Conservation (phyloP, 2,888 invertebrate genomes). For the Hydraecia micacea region DNA sequence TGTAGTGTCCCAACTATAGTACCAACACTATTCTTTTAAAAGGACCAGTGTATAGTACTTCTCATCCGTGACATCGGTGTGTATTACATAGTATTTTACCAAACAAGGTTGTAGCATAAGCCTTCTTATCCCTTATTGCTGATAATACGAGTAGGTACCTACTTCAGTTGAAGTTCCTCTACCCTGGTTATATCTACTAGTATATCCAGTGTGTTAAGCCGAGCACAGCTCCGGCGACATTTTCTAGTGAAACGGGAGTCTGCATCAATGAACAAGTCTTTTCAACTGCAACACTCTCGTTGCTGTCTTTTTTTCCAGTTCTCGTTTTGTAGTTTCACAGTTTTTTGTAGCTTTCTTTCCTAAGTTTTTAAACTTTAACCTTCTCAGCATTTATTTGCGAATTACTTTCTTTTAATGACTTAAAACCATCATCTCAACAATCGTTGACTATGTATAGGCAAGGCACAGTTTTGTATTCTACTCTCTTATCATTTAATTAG, state of each 20-base stretch:
- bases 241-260: constrained; percentile 22
- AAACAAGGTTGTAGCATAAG: background rate
- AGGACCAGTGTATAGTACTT: too few relatives aligned
- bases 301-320: constrained; percentile 12
- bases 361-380: background rate
- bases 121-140: background rate
- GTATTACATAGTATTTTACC: background rate
- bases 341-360: constrained; percentile 5
- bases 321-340: constrained; percentile 9
- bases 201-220: constrained; percentile 12
- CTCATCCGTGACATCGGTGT: background rate
- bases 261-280: constrained; percentile 34
- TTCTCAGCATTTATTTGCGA: background rate
- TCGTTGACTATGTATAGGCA: background rate
- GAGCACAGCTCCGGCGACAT: constrained; percentile 20
- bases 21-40: background rate
- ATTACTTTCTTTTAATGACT: background rate
- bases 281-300: constrained; percentile 28
- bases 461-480: background rate
- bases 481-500: background rate
- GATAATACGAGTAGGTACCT: constrained; percentile 6
- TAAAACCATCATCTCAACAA: background rate
- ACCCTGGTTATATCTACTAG: constrained; percentile 4
- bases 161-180: background rate
- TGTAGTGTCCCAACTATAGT: background rate